Conservation (phyloP, 2,113 vertebrate species). For the Rhineura floridana region DNA sequence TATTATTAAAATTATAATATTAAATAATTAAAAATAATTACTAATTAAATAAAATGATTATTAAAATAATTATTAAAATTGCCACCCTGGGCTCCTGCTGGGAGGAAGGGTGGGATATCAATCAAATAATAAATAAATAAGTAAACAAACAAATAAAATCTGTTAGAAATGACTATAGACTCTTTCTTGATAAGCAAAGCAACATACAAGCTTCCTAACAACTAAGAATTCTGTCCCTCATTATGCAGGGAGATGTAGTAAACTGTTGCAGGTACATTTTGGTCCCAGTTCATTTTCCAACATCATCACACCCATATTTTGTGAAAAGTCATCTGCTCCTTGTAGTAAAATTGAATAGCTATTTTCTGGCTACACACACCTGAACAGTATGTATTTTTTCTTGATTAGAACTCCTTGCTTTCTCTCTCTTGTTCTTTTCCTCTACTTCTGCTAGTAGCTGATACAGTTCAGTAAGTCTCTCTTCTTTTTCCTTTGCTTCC, state of each 20-base stretch:
- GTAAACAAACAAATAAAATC: too few relatives aligned
- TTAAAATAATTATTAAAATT: too few relatives aligned
- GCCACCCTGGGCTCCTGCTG: too few relatives aligned
- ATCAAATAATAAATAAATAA: too few relatives aligned
- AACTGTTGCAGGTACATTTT: not conserved
- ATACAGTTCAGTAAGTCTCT: conserved; percentile 79
- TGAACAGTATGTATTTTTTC: conserved; percentile 3
- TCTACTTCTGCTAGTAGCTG: conserved; percentile 78
- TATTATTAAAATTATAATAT: too few relatives aligned
- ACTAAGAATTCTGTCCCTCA: not conserved
- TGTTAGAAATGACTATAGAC: not conserved
- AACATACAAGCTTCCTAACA: not conserved
- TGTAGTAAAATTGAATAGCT: conserved; percentile 24
- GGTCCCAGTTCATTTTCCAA: not conserved
- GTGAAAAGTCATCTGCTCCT: not conserved
- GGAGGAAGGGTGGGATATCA: too few relatives aligned
- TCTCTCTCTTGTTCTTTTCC: conserved; percentile 46
- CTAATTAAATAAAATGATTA: too few relatives aligned
- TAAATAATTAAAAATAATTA: too few relatives aligned
- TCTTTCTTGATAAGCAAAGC: not conserved
- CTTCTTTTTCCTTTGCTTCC: conserved; percentile 84
- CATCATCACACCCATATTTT: not conserved
- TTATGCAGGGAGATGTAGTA: not conserved
- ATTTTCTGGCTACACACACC: conserved; percentile 45
- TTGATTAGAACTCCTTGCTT: conserved; percentile 40